phyloP scores from a whole-genome alignment of 2,113 vertebrate species.

The Progne subis region DNA sequence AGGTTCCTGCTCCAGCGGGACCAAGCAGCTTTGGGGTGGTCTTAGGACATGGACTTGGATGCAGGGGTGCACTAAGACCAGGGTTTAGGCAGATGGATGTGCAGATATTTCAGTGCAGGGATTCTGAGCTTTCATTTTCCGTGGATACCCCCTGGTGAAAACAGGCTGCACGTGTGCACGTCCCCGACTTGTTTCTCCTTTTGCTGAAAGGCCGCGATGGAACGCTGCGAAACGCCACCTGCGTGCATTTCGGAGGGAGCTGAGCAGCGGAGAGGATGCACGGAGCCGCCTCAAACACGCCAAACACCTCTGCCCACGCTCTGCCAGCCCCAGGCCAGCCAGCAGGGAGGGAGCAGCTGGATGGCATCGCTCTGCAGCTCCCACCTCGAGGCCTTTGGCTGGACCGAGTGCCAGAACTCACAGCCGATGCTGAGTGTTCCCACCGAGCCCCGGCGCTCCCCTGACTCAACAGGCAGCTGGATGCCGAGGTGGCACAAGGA shows the following conservation, averaged over 20 bases:
- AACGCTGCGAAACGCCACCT: fast-evolving
- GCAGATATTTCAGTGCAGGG: fast-evolving
- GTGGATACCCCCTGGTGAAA: fast-evolving
- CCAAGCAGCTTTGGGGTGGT: neutral
- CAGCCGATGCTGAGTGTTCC: no score
- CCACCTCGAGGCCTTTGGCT: neutral
- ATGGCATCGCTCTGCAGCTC: neutral
- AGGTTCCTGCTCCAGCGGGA: neutral
- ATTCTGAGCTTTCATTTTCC: neutral
- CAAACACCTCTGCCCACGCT: neutral
- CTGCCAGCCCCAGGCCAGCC: neutral
- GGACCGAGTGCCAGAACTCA: neutral
- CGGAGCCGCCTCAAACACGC: neutral
- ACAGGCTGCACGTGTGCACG: fast-evolving
- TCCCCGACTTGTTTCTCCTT: no score
- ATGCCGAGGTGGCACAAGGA: neutral
- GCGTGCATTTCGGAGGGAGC: neutral
- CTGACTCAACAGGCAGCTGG: fast-evolving
- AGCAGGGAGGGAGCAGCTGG: neutral
- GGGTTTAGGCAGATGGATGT: neutral
- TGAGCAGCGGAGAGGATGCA: neutral
- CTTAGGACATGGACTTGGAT: fast-evolving
- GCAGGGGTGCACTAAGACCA: fast-evolving
- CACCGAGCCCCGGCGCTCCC: neutral
- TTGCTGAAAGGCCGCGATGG: neutral